Evolutionary conservation across 92 coral and sea anemone species (phyloP).

Genomic region (Diadumene lineata): DNA sequence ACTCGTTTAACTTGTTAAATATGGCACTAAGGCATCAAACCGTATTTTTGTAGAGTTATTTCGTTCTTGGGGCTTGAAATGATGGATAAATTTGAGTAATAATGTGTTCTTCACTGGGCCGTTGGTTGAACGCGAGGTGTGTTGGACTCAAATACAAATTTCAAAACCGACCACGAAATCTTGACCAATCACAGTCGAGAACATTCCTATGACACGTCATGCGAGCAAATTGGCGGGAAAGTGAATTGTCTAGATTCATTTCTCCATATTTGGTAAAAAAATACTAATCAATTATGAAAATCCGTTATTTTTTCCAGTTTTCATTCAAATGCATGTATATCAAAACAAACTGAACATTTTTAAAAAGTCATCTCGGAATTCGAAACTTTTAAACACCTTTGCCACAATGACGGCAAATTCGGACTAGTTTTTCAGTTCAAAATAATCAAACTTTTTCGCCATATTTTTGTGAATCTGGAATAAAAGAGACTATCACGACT

Average conservation of each 20-base stretch:
- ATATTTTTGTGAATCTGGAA: too few species aligned
- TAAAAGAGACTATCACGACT: too few species aligned
- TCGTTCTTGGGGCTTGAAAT: constrained; percentile 10
- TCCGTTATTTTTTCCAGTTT: neutral
- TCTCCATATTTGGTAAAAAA: neutral
- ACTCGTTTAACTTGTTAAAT: constrained; percentile 1
- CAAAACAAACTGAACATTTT: neutral
- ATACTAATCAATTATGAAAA: neutral
- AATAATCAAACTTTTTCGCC: too few species aligned
- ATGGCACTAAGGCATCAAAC: neutral
- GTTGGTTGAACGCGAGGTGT: constrained; percentile 18
- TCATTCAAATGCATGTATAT: too few species aligned
- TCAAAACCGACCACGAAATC: constrained; percentile 14
- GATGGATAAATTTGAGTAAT: constrained; percentile 13
- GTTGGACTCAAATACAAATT: constrained; percentile 29
- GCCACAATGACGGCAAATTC: neutral
- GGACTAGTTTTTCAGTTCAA: neutral
- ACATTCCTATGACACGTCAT: neutral
- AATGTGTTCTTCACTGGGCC: neutral
- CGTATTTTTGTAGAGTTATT: neutral
- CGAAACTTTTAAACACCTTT: neutral
- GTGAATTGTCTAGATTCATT: too few species aligned
- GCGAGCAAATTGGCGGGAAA: constrained; percentile 32
- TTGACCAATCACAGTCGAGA: constrained; percentile 26
- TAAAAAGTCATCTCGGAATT: neutral